Conservation (phyloP, 2,888 invertebrate species). For the Tiliacea citrago region DNA sequence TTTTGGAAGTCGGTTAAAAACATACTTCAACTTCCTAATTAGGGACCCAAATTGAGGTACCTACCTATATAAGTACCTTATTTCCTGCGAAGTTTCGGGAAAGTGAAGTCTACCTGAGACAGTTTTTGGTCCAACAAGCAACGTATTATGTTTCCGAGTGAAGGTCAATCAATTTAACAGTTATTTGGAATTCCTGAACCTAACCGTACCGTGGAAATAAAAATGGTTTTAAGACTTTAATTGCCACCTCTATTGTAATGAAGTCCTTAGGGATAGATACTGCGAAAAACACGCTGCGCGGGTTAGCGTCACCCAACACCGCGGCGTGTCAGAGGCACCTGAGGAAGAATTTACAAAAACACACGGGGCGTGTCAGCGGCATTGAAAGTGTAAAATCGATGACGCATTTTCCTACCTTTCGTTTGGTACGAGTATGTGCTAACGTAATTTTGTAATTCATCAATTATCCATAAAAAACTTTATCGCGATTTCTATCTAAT, state of each 20-base stretch:
- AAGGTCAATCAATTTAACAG: too few species aligned
- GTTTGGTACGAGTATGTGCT: background rate
- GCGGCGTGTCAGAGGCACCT: too few species aligned
- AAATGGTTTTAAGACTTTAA: background rate
- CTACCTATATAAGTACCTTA: background rate
- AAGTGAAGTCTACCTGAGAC: background rate
- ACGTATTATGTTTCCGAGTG: background rate
- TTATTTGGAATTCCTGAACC: too few species aligned
- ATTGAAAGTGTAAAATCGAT: background rate
- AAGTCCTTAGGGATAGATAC: too few species aligned
- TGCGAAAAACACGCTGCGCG: too few species aligned
- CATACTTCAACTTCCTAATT: slow-evolving; percentile 26
- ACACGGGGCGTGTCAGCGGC: background rate
- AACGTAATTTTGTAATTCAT: slow-evolving; percentile 25
- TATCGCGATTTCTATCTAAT: slow-evolving; percentile 13
- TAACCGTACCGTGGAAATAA: background rate
- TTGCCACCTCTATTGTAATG: background rate
- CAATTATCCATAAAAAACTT: slow-evolving; percentile 5
- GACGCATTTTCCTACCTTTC: background rate
- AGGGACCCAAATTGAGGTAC: slow-evolving; percentile 1
- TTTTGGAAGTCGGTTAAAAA: too few species aligned
- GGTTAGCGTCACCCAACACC: too few species aligned
- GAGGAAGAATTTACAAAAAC: background rate
- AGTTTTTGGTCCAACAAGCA: background rate
- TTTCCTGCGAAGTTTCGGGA: slow-evolving; percentile 1